Evolutionary conservation across 2,797 vertebrate genomes (phyloP), one percentile per base, ranked within the genome.

Genomic region (Protosalanx chinensis): DNA sequence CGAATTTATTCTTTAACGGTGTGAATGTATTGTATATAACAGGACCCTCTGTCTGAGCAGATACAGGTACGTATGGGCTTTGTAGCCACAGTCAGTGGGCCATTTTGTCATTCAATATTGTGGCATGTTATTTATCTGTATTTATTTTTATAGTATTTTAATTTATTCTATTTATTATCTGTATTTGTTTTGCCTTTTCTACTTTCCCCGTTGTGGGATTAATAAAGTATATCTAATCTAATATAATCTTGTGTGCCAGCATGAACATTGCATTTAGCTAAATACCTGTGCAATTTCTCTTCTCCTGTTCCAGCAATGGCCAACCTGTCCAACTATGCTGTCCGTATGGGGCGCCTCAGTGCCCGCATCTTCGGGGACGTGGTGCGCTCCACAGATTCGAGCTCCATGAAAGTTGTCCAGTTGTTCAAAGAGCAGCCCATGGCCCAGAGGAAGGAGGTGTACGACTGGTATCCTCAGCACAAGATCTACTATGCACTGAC

Each of bases 401-500:
- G 82, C 5, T 99, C 97, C 0, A 93, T 97, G 94, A 97, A 95
- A 73, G 96, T 98, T 70, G 95, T 98, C 35, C 85, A 91, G 73
- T 83, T 98, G 49, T 96, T 99, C 77, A 92, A 92, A 10, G 95
- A 98, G 74, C 92, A 89, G 12, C 95, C 97, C 1, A 8, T 93
- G 76, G 95, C 94, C 77, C 92, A 90, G 84, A 84, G 0, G 81
- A 95, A 93, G 67, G 96, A 94, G 37, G 96, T 97, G 51, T 94
- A 93, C 0, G 88, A 92, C 77, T 98, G 96, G 96, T 99, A 99
- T 74, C 97, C 97, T 30, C 91, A 94, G 57, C 96, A 99, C 87
- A 93, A 94, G 73, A 86, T 93, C 64, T 98, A 98, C 71, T 93
- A 90, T 0, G 85, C 84, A 5, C 91, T 98, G 81, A 98, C 95